These are phyloP conservation scores for Troides aeacus DNA, from an alignment of 2,888 invertebrate species.

Conservation along the genomic window DNA sequence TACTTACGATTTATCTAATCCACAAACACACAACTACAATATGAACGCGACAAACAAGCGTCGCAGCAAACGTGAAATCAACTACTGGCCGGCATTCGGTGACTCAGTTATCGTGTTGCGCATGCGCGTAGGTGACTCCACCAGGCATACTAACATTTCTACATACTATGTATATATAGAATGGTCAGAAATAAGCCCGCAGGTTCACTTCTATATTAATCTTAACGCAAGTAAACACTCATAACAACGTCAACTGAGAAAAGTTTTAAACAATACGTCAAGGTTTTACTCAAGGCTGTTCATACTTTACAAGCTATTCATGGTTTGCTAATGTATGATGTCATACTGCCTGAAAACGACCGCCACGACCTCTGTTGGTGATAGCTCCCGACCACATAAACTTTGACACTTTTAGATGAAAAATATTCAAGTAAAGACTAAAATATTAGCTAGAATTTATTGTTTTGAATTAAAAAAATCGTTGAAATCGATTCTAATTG, in stretches of 20 bases:
- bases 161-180: slow-evolving; percentile 5
- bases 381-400: neutral
- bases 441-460: too few relatives aligned
- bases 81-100: slow-evolving; percentile 36
- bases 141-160: slow-evolving; percentile 21
- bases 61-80: slow-evolving; percentile 40
- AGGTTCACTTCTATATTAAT: slow-evolving; percentile 1
- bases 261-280: slow-evolving; percentile 20
- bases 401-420: too few relatives aligned
- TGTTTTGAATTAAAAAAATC: too few relatives aligned
- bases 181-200: slow-evolving; percentile 12
- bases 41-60: slow-evolving; percentile 41
- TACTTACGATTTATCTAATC: slow-evolving; percentile 32
- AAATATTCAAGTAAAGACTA: too few relatives aligned
- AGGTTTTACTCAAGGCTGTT: slow-evolving; percentile 9
- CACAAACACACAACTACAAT: slow-evolving; percentile 19
- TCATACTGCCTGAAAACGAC: slow-evolving; percentile 6
- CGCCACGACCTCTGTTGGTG: slow-evolving; percentile 13
- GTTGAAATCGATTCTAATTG: too few relatives aligned
- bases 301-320: slow-evolving; percentile 13
- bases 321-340: slow-evolving; percentile 21
- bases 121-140: slow-evolving; percentile 41
- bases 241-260: neutral
- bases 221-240: neutral
- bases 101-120: slow-evolving; percentile 45